A percentile compares a stretch with the other conserved stretches of the same genome.
These are phyloP conservation scores for Tupaia chinensis DNA, from an alignment of 2,113 vertebrate genomes.

Conservation along the genomic window DNA sequence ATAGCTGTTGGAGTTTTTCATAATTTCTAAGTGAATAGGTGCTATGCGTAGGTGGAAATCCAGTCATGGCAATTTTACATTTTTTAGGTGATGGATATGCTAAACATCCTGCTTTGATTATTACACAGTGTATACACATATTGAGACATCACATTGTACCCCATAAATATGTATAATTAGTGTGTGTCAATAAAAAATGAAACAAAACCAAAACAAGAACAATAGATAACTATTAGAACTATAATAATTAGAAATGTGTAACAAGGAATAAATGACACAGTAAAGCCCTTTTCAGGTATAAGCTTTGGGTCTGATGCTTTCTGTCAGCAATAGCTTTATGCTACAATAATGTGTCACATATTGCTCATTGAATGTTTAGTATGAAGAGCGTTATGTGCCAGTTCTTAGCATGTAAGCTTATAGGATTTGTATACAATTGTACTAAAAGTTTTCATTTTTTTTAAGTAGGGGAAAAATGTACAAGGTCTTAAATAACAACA, in stretches of 20 bases:
- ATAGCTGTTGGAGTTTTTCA: background rate
- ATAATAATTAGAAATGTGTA: background rate
- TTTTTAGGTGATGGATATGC: background rate
- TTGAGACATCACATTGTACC: too few relatives aligned
- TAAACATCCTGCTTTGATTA: too few relatives aligned
- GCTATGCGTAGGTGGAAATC: background rate
- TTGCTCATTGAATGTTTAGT: slow-evolving; percentile 21
- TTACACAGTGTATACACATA: too few relatives aligned
- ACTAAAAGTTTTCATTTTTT: too few relatives aligned
- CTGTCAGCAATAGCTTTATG: background rate
- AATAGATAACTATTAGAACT: background rate
- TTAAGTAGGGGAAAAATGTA: background rate
- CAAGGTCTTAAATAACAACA: background rate
- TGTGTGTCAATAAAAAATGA: too few relatives aligned
- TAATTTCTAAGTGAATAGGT: background rate
- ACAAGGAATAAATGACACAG: background rate
- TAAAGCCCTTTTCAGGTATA: background rate
- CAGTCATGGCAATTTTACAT: background rate
- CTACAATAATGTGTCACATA: background rate
- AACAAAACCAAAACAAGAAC: background rate
- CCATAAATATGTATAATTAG: too few relatives aligned
- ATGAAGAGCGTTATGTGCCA: background rate
- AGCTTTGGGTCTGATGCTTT: background rate
- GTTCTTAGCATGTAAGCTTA: background rate
- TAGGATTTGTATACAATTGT: background rate